Percentiles rank a stretch among this genome's conserved stretches.
These are phyloP conservation scores for Axis porcinus DNA, from an alignment of 2,113 vertebrate species.

Conservation along the genomic window DNA sequence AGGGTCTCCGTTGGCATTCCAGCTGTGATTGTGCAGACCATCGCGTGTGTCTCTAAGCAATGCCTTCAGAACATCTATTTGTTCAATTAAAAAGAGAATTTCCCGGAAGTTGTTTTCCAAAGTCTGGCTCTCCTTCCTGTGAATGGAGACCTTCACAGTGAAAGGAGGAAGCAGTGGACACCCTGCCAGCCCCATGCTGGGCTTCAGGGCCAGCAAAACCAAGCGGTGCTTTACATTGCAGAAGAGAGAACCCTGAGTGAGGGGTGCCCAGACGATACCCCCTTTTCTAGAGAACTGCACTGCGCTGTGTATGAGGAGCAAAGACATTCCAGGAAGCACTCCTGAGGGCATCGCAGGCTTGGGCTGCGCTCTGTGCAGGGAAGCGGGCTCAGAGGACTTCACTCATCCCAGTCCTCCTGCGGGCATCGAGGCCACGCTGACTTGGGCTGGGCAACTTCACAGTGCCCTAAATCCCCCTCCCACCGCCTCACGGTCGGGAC, in stretches of 20 bases:
- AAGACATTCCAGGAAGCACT: neutral
- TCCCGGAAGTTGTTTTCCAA: constrained; percentile 63
- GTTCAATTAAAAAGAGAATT: constrained; percentile 50
- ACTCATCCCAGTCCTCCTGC: neutral
- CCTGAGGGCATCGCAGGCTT: too few species aligned
- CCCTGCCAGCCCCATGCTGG: too few species aligned
- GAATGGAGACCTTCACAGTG: neutral
- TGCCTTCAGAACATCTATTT: constrained; percentile 54
- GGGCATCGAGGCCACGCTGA: accelerated
- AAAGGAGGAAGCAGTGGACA: neutral
- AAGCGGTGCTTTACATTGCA: neutral
- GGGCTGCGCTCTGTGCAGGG: accelerated
- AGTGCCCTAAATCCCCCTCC: neutral
- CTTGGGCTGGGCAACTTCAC: neutral
- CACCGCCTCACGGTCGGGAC: accelerated
- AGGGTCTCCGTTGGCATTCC: neutral
- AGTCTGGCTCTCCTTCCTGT: constrained; percentile 56
- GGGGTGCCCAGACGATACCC: accelerated
- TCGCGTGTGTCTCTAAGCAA: constrained; percentile 25
- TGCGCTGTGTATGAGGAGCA: neutral
- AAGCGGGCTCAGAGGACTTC: accelerated
- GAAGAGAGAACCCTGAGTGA: neutral
- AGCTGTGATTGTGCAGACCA: neutral
- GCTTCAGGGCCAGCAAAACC: accelerated
- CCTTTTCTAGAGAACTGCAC: accelerated